Base-by-base conservation (phyloP, 2,888 invertebrate genomes). In the Orchesella flavescens region DNA sequence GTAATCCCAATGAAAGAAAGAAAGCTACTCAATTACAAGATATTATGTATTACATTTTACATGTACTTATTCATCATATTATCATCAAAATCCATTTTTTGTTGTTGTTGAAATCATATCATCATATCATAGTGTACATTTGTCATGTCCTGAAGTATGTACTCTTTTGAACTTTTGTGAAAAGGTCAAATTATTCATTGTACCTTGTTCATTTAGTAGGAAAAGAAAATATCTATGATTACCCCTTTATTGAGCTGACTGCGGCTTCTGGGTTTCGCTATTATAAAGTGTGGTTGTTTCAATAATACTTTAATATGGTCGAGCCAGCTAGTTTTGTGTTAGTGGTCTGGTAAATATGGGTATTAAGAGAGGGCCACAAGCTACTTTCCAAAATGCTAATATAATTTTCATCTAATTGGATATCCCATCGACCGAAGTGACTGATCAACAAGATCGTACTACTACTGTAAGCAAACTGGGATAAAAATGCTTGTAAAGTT, bases 301-400 rank as follows among this genome's bases (percentile, higher is more conserved):
- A 4, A 34, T 34, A 34, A 34, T 34, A 34, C 34, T 2, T 7
- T 2, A 34, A 34, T 34, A 34, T 34, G 34, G 34, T 34, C 34
- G n/a, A 34, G 34, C 3, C 34, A 34, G 2, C 34, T 34, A 49
- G 49, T 49, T n/a, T n/a, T 15, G n/a, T 12, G 49, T 49, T 49
- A n/a, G 12, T 49, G 12, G 12, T 49, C 7, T 44, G 7, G 12
- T 7, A 49, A 49, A 49, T 49, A 10, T 49, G 49, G 49, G 12
- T 2, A 49, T 49, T 12, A 49, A 49, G 49, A n/a, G 15, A 63
- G 23, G 23, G 24, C 23, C 23, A 61, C 17, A 15, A 65, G 9
- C 63, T 43, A 75, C 75, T 75, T 75, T 75, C 75, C 53, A 74
- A 75, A 75, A 65, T 75, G 65, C 44, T 65, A 53, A 75, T 75